Evolutionary conservation across 2,888 invertebrate species (phyloP), one percentile per base, ranked within the genome.

Genomic region (Ochropleura leucogaster): DNA sequence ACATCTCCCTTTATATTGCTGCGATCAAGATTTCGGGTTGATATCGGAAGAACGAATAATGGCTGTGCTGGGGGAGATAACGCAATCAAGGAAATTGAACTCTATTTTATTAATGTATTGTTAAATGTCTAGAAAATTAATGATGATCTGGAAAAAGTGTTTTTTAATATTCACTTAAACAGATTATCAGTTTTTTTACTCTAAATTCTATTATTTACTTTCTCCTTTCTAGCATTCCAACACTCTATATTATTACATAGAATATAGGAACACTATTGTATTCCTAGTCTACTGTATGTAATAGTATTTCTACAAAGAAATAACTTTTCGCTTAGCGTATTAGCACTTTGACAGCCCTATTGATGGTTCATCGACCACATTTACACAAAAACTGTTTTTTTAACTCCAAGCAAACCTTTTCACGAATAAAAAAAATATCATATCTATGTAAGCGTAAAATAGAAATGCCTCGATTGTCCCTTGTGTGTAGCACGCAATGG

Each of bases 401-500:
- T 5, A 44, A 46, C 20, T 69, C n/a, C 8, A 64, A 62, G 42
- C 47, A 65, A 73, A 51, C 30, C 30, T 51, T 67, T 20, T 10
- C 20, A 18, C 49, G 40, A 76, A 68, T 62, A 73, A 80, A 71
- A 76, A 72, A 49, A 3, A 63, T 73, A 67, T 16, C 12, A 40
- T 16, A 71, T 71, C n/a, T 64, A 59, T 67, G 74, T 78, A 71
- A 71, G 74, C 80, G 74, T 82, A 66, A 81, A 80, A 81, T 77
- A 77, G 68, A 70, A 51, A 79, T 57, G 55, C n/a, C 9, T 72
- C 55, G 42, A 60, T 60, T 46, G 57, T 72, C 67, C 42, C 65
- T 49, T 60, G 77, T 70, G 77, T 75, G 69, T 63, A 68, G 60
- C 77, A 70, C 63, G 84, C 80, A 84, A 81, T 85, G 84, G 79